Conservation (phyloP, 1,140 invertebrate genomes). For the Drosophila ananassae region DNA sequence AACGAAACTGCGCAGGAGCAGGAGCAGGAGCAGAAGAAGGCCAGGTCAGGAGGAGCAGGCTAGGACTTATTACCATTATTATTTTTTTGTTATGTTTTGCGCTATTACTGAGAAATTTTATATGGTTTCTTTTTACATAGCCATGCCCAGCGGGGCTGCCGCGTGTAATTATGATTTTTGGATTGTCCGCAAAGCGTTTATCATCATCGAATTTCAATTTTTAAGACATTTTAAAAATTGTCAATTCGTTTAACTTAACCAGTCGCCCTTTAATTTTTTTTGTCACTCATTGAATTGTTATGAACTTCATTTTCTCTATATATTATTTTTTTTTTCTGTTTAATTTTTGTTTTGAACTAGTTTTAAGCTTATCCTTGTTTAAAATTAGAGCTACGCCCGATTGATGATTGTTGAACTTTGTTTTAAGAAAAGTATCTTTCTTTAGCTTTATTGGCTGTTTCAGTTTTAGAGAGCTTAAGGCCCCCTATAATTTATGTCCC, state of each 20-base stretch:
- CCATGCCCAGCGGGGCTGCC: slow-evolving; percentile 26
- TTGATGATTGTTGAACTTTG: slow-evolving; percentile 63
- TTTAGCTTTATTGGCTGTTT: slow-evolving; percentile 56
- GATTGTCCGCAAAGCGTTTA: slow-evolving; percentile 60
- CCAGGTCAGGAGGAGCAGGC: background rate
- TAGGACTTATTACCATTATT: slow-evolving; percentile 8
- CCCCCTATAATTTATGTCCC: slow-evolving; percentile 65
- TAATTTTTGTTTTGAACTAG: slow-evolving; percentile 63
- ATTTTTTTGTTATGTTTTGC: slow-evolving; percentile 54
- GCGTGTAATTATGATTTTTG: slow-evolving; percentile 43
- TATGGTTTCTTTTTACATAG: slow-evolving; percentile 75
- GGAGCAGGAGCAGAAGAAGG: too few species aligned
- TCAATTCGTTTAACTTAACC: slow-evolving; percentile 60
- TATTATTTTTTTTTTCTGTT: slow-evolving; percentile 41
- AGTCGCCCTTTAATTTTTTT: slow-evolving; percentile 42
- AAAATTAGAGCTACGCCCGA: slow-evolving; percentile 29
- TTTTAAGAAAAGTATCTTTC: slow-evolving; percentile 45
- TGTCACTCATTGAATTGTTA: slow-evolving; percentile 66
- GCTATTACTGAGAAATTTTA: slow-evolving; percentile 80
- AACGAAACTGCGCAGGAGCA: slow-evolving; percentile 25
- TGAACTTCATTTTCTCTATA: slow-evolving; percentile 46
- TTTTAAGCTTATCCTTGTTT: slow-evolving; percentile 43
- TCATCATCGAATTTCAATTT: slow-evolving; percentile 70
- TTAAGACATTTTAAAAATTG: slow-evolving; percentile 77
- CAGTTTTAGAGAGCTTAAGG: slow-evolving; percentile 63